These are phyloP conservation scores for Hydriomena furcata DNA, from an alignment of 2,888 invertebrate species.

Conservation along the genomic window DNA sequence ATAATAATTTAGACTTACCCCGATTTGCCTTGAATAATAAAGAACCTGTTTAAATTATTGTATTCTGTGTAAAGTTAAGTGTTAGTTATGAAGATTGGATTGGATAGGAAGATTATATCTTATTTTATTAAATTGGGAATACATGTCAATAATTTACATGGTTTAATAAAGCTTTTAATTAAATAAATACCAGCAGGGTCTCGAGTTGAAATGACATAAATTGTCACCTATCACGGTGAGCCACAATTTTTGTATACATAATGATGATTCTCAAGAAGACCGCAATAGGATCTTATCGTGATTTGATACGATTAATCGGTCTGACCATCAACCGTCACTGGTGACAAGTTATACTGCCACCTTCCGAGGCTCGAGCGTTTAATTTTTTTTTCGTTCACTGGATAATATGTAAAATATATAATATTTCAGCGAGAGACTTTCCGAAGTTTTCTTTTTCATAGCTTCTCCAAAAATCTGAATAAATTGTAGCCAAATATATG, in stretches of 20 bases:
- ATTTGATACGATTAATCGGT: too few species aligned
- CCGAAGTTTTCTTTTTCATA: slow-evolving; percentile 11
- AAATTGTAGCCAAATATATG: slow-evolving; percentile 50
- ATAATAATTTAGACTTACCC: slow-evolving; percentile 41
- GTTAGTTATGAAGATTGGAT: slow-evolving; percentile 34
- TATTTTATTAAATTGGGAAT: slow-evolving; percentile 9
- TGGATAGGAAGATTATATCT: slow-evolving; percentile 14
- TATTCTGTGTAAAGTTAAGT: slow-evolving; percentile 29
- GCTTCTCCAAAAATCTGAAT: slow-evolving; percentile 29
- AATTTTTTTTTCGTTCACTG: slow-evolving; percentile 6
- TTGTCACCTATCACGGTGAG: too few species aligned
- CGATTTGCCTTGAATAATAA: slow-evolving; percentile 45
- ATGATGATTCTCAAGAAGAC: too few species aligned
- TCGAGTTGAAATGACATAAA: too few species aligned
- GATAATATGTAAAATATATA: slow-evolving; percentile 11
- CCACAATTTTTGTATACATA: too few species aligned
- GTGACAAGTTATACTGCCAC: too few species aligned
- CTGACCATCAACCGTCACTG: too few species aligned
- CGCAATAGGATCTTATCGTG: too few species aligned
- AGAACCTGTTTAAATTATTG: slow-evolving; percentile 29
- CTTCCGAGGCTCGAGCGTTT: too few species aligned
- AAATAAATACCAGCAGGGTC: too few species aligned
- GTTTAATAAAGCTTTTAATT: slow-evolving; percentile 4
- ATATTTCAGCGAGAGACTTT: slow-evolving; percentile 1
- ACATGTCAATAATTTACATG: slow-evolving; percentile 3